phyloP scores from a whole-genome alignment of 2,888 invertebrate species.

The Cepaea hortensis region DNA sequence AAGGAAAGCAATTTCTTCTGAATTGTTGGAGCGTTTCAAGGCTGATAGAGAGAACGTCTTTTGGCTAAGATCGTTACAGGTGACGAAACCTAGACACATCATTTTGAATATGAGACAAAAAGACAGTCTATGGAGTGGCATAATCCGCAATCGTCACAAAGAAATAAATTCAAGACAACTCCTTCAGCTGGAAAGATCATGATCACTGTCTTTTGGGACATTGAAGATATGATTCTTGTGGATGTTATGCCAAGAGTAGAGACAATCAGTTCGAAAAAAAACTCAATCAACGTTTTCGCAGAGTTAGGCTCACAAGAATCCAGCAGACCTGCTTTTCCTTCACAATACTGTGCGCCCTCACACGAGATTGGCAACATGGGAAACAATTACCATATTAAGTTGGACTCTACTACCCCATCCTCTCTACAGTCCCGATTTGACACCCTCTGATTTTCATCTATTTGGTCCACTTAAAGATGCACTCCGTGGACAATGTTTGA shows the following conservation, averaged over 20 bases:
- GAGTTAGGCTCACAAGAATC: too few species aligned
- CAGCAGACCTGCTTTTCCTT: too few species aligned
- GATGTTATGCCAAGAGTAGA: not conserved
- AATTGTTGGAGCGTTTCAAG: conserved; percentile 1
- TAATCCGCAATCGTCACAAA: not conserved
- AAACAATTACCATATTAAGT: too few species aligned
- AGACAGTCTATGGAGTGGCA: conserved; percentile 8
- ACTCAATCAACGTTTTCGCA: not conserved
- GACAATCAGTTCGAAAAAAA: conserved; percentile 4
- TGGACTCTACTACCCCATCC: too few species aligned
- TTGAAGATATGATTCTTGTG: not conserved
- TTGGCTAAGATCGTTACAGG: conserved; percentile 10
- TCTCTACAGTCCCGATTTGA: too few species aligned
- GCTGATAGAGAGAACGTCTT: not conserved
- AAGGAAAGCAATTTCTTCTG: conserved; percentile 1
- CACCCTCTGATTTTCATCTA: too few species aligned
- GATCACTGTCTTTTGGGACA: too few species aligned
- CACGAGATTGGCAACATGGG: too few species aligned
- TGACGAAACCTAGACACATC: not conserved
- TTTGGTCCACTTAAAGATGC: too few species aligned
- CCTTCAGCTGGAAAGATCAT: too few species aligned
- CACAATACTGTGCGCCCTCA: too few species aligned
- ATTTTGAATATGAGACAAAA: conserved; percentile 1
- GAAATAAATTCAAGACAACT: conserved; percentile 4
- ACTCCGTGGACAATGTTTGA: too few species aligned